Conservation (phyloP, 2,888 invertebrate genomes). For the Halictus ligatus region DNA sequence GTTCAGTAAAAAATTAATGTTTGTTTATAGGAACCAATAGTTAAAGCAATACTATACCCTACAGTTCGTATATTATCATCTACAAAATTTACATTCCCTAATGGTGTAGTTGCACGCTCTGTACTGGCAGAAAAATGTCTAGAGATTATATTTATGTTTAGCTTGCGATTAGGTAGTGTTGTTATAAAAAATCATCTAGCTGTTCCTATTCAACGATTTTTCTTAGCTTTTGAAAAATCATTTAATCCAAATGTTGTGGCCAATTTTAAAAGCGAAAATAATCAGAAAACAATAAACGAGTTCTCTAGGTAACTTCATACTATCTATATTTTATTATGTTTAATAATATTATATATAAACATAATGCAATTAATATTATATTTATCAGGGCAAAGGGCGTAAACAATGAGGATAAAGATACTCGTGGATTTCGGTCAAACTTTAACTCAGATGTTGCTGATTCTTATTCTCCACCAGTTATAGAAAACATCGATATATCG, state of each 20-base stretch:
- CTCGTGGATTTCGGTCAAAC: conserved; percentile 55
- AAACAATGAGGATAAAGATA: conserved; percentile 46
- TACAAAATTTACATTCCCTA: conserved; percentile 92
- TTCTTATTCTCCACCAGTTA: conserved; percentile 87
- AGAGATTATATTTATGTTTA: conserved; percentile 92
- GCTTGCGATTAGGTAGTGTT: conserved; percentile 90
- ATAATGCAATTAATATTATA: not conserved
- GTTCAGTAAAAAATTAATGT: not conserved
- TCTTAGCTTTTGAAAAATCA: conserved; percentile 92
- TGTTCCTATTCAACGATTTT: conserved; percentile 89
- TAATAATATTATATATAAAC: not conserved
- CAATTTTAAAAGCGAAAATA: conserved; percentile 48
- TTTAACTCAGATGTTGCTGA: conserved; percentile 85
- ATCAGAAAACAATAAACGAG: conserved; percentile 41
- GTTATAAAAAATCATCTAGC: conserved; percentile 91
- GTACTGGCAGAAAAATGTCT: conserved; percentile 93
- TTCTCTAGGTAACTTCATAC: conserved; percentile 45
- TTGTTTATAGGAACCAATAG: conserved; percentile 90
- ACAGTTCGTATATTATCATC: conserved; percentile 93
- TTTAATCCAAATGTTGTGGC: conserved; percentile 80
- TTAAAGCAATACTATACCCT: conserved; percentile 93
- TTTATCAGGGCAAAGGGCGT: conserved; percentile 31
- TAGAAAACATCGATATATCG: conserved; percentile 73
- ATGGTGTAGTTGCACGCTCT: conserved; percentile 90
- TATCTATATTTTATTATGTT: not conserved